A percentile compares a stretch with the other conserved stretches of the same genome.
Conservation (phyloP, 2,113 vertebrate genomes). For the Petaurus breviceps region DNA sequence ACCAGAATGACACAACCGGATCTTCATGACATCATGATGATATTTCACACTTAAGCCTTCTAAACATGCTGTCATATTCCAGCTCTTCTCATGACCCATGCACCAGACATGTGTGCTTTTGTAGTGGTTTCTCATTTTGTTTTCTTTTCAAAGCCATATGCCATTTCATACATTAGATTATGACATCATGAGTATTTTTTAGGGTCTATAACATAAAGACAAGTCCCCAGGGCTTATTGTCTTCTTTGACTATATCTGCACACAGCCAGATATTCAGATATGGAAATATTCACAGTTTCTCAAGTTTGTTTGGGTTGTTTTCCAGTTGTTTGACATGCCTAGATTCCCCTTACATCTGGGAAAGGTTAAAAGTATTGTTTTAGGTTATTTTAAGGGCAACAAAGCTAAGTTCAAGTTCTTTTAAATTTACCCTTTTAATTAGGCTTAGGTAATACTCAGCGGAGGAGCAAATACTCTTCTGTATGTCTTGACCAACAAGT, state of each 20-base stretch:
- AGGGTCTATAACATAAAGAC: background rate
- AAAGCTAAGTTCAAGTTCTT: background rate
- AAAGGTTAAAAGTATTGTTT: background rate
- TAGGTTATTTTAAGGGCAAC: background rate
- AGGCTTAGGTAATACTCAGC: background rate
- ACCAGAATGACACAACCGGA: background rate
- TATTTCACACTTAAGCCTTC: background rate
- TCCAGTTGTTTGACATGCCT: background rate
- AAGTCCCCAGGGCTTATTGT: background rate
- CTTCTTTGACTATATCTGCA: background rate
- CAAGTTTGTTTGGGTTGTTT: background rate
- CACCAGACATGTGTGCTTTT: background rate
- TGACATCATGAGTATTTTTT: background rate
- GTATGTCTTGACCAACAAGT: background rate
- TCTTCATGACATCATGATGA: background rate
- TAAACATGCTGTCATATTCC: background rate
- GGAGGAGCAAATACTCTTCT: background rate
- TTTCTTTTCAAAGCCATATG: background rate
- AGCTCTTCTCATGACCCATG: background rate
- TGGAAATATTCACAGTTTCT: background rate
- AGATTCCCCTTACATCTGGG: background rate
- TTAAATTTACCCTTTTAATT: background rate
- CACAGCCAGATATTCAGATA: background rate
- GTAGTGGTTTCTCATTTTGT: background rate
- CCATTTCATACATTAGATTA: background rate